These are phyloP conservation scores for Ochotona curzoniae DNA, from an alignment of 2,113 vertebrate genomes.

Conservation along the genomic window DNA sequence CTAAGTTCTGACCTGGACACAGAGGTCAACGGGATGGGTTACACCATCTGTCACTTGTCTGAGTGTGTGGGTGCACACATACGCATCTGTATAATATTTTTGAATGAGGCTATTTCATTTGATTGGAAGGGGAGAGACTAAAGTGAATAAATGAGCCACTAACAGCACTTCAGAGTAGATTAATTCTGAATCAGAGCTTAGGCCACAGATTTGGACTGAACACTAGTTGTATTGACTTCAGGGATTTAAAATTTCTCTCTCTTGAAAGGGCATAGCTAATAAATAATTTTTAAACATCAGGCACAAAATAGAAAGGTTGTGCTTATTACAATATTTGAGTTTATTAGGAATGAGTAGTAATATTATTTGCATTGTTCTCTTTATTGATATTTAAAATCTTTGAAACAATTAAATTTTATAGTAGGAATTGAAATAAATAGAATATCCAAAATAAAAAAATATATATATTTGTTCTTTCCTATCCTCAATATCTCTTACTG, in stretches of 20 bases:
- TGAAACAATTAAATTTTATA: conserved; percentile 25
- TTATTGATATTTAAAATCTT: conserved; percentile 39
- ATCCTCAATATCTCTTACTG: background rate
- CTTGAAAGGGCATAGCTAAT: background rate
- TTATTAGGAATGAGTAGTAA: conserved; percentile 19
- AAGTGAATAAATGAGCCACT: background rate
- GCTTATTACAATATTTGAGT: background rate
- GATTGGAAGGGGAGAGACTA: background rate
- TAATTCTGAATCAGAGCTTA: conserved; percentile 12
- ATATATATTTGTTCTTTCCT: background rate
- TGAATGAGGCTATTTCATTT: background rate
- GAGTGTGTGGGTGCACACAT: background rate
- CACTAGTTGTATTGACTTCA: background rate
- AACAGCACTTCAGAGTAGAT: background rate
- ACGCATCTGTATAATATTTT: background rate
- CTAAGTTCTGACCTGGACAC: background rate
- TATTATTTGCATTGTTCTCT: conserved; percentile 37
- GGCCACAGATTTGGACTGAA: background rate
- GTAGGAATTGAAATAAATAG: background rate
- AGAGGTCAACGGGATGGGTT: background rate
- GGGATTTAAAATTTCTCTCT: background rate
- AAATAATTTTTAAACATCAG: background rate
- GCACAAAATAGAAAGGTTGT: background rate
- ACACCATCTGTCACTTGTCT: background rate
- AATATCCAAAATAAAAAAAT: conserved; percentile 35